These are phyloP conservation scores for Petrolisthes manimaculis DNA, from an alignment of 2,888 invertebrate species.

Conservation along the genomic window DNA sequence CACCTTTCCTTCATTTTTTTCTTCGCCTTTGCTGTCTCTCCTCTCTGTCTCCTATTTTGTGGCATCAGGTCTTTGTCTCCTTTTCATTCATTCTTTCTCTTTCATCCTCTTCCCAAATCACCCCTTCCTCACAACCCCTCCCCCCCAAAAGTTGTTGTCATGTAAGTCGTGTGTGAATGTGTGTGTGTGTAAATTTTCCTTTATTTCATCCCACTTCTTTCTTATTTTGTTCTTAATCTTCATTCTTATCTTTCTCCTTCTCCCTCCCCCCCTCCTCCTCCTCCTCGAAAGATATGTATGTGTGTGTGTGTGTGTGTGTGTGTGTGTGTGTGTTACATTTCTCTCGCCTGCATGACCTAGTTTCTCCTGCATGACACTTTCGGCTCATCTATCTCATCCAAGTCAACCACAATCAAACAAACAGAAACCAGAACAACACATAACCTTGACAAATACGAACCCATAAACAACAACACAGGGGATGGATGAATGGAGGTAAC, in stretches of 20 bases:
- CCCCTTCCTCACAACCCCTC: too few species aligned
- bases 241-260: neutral
- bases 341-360: neutral
- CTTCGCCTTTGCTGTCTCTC: too few species aligned
- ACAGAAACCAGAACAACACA: neutral
- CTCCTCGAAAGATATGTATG: neutral
- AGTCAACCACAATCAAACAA: neutral
- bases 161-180: too few species aligned
- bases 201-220: neutral
- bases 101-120: too few species aligned
- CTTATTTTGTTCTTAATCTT: neutral
- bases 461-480: neutral
- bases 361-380: too few species aligned
- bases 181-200: too few species aligned
- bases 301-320: neutral
- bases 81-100: too few species aligned
- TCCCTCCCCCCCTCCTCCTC: neutral
- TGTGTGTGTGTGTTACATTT: neutral
- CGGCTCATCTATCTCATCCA: neutral
- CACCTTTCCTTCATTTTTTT: too few species aligned
- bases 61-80: too few species aligned
- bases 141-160: too few species aligned
- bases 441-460: neutral
- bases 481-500: too few species aligned
- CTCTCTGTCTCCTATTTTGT: too few species aligned